Evolutionary conservation across 1,140 invertebrate genomes (phyloP).

Genomic region (Camponotus pennsylvanicus): DNA sequence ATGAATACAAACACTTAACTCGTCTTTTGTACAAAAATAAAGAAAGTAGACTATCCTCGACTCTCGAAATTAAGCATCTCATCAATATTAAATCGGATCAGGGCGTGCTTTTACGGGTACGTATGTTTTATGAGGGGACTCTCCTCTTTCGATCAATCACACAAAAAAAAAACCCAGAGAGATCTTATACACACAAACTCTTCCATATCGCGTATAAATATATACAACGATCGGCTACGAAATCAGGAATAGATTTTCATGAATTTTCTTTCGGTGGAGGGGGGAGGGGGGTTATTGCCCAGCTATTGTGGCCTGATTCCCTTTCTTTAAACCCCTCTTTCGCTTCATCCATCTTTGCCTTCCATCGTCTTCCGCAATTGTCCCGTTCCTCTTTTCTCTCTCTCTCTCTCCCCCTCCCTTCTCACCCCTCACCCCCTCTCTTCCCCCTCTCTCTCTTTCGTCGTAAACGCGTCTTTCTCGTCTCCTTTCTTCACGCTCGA

Average conservation of each 20-base stretch:
- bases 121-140: neutral
- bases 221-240: slow-evolving; percentile 70
- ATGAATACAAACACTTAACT: neutral
- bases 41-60: too few relatives aligned
- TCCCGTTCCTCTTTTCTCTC: slow-evolving; percentile 6
- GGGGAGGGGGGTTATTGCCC: slow-evolving; percentile 26
- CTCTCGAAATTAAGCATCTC: neutral
- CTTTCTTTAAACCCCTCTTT: slow-evolving; percentile 23
- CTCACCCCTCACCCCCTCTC: neutral
- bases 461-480: slow-evolving; percentile 44
- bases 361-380: slow-evolving; percentile 51
- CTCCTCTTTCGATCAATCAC: slow-evolving; percentile 3
- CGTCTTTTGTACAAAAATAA: too few relatives aligned
- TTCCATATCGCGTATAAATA: slow-evolving; percentile 49
- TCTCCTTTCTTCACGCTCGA: slow-evolving; percentile 10
- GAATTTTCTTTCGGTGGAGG: slow-evolving; percentile 71
- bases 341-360: slow-evolving; percentile 28
- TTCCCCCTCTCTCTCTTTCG: neutral
- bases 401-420: slow-evolving; percentile 17
- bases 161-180: too few relatives aligned
- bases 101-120: neutral
- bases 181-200: slow-evolving; percentile 16
- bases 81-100: neutral
- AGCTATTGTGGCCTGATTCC: slow-evolving; percentile 64
- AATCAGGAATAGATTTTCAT: slow-evolving; percentile 81